Percentiles rank a stretch among this genome's conserved stretches.
Conservation (phyloP, 2,888 invertebrate genomes). For the Sphaerophoria taeniata region DNA sequence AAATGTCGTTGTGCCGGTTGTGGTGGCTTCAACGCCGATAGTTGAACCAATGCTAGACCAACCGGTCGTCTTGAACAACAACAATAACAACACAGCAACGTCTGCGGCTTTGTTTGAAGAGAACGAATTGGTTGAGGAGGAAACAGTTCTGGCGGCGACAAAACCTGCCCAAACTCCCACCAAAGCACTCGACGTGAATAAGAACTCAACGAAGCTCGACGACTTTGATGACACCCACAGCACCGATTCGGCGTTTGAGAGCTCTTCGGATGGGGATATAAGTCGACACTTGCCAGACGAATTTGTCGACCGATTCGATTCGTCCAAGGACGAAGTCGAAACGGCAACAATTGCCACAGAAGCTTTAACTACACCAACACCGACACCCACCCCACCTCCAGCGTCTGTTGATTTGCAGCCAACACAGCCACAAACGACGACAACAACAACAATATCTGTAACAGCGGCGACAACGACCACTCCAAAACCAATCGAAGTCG, state of each 20-base stretch:
- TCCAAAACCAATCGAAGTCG: conserved; percentile 58
- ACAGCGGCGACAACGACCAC: conserved; percentile 39
- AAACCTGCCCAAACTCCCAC: conserved; percentile 66
- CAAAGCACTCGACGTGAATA: conserved; percentile 80
- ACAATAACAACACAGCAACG: conserved; percentile 56
- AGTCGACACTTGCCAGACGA: conserved; percentile 81
- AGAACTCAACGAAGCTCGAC: conserved; percentile 78
- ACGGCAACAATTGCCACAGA: conserved; percentile 81
- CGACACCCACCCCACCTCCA: conserved; percentile 73
- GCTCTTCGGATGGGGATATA: conserved; percentile 82
- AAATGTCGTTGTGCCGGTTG: conserved; percentile 45
- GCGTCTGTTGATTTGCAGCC: conserved; percentile 37
- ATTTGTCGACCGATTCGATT: conserved; percentile 79
- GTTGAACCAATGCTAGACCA: conserved; percentile 43
- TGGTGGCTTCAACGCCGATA: conserved; percentile 59
- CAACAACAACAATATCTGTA: conserved; percentile 11
- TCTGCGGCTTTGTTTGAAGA: conserved; percentile 50
- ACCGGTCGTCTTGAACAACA: conserved; percentile 52
- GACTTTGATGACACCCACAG: conserved; percentile 81
- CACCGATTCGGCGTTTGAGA: conserved; percentile 82
- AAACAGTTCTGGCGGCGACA: conserved; percentile 23
- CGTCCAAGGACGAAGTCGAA: conserved; percentile 79
- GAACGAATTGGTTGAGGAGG: conserved; percentile 61
- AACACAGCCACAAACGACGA: conserved; percentile 49
- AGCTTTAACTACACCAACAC: conserved; percentile 76